Evolutionary conservation across 2,888 invertebrate genomes (phyloP), one percentile per base, ranked within the genome.

Genomic region (Salpingus planirostris): DNA sequence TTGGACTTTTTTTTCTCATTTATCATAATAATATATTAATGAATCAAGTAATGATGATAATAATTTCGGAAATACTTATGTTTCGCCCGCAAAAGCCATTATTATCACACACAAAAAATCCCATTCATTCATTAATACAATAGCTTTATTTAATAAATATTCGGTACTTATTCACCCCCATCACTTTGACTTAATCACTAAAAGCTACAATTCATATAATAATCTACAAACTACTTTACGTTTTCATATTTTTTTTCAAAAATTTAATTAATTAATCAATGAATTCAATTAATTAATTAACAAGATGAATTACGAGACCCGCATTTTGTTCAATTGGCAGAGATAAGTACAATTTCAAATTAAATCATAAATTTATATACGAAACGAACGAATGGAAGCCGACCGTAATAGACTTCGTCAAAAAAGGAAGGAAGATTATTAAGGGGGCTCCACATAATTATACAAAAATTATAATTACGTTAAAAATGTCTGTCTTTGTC

Each of bases 241-340:
- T n/a, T n/a, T n/a, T n/a, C n/a, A n/a, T n/a, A n/a, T n/a, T n/a
- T n/a, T n/a, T n/a, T n/a, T n/a, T n/a, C n/a, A n/a, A n/a, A n/a
- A n/a, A n/a, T n/a, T n/a, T n/a, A n/a, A n/a, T n/a, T n/a, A n/a
- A n/a, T n/a, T n/a, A n/a, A n/a, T n/a, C n/a, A n/a, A n/a, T n/a
- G n/a, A n/a, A n/a, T n/a, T n/a, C n/a, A n/a, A n/a, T n/a, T n/a
- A n/a, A n/a, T n/a, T n/a, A n/a, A n/a, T n/a, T n/a, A n/a, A n/a
- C n/a, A n/a, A n/a, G n/a, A n/a, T n/a, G 38, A 29, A 27, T 38
- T 33, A 50, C 47, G 49, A 53, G 50, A 59, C 59, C 59, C 59
- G 59, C 58, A 55, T 60, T 54, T 56, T 55, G 48, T 57, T 54
- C 49, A 57, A 55, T 61, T 61, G 61, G 61, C 61, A 61, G 59